These are phyloP conservation scores for Loris lydekkerianus DNA, from an alignment of 2,797 vertebrate species.

Conservation along the genomic window DNA sequence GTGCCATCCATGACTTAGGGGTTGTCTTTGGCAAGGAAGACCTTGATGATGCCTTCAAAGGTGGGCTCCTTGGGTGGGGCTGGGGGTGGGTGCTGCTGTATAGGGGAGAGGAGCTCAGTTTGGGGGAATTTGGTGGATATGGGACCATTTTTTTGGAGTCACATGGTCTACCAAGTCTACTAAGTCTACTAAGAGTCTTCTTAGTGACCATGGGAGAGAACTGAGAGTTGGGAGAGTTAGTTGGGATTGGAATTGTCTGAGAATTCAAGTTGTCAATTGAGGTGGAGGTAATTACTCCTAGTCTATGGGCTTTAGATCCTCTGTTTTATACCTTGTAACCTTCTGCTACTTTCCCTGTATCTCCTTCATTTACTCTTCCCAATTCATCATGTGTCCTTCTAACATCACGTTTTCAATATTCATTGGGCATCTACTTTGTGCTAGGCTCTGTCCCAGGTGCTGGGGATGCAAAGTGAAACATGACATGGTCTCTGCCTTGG, in stretches of 20 bases:
- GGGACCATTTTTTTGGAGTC: background rate
- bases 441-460: background rate
- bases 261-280: background rate
- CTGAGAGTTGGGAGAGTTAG: background rate
- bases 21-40: slow-evolving; percentile 97
- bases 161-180: background rate
- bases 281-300: background rate
- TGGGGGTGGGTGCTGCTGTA: background rate
- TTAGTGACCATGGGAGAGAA: background rate
- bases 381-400: background rate
- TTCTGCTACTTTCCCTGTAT: background rate
- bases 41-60: slow-evolving; percentile 97
- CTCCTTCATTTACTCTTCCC: background rate
- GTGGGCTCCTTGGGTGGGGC: slow-evolving; percentile 83
- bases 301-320: background rate
- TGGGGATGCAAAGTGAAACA: background rate
- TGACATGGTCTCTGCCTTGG: background rate
- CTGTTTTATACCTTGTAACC: background rate
- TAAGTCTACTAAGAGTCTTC: background rate
- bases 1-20: slow-evolving; percentile 96
- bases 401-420: background rate
- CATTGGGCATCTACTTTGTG: background rate
- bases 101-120: background rate
- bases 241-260: background rate
- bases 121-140: too few species aligned